Percentiles rank a stretch among this genome's conserved stretches.
Evolutionary conservation across 1,140 invertebrate species (phyloP).

Genomic region (Goniozus legneri): DNA sequence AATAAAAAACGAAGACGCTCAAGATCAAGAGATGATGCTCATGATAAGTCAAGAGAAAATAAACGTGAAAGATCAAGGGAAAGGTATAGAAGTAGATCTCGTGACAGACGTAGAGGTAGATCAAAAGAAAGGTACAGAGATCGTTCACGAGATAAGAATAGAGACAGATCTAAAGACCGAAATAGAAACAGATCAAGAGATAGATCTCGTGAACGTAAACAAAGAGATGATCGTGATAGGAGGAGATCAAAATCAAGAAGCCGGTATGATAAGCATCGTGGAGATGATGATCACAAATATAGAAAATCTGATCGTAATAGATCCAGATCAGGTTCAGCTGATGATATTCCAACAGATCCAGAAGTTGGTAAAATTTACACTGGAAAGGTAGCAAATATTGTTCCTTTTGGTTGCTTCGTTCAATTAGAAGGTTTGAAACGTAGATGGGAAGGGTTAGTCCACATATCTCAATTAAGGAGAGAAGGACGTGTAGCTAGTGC

Average conservation of each 20-base stretch:
- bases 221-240: conserved; percentile 41
- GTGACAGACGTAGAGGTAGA: conserved; percentile 41
- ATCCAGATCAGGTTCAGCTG: conserved; percentile 33
- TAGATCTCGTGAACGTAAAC: conserved; percentile 29
- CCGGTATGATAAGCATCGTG: conserved; percentile 20
- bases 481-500: conserved; percentile 95
- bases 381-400: conserved; percentile 93
- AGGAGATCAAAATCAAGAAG: conserved; percentile 42
- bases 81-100: conserved; percentile 40
- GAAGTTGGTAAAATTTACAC: conserved; percentile 77
- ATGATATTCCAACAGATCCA: conserved; percentile 49
- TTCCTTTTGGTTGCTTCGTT: conserved; percentile 97
- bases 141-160: conserved; percentile 27
- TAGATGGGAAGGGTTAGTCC: conserved; percentile 93
- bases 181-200: conserved; percentile 34
- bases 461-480: conserved; percentile 91
- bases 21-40: conserved; percentile 3
- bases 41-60: conserved; percentile 23
- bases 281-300: conserved; percentile 20
- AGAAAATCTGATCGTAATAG: conserved; percentile 21
- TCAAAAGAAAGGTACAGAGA: conserved; percentile 41
- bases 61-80: conserved; percentile 30
- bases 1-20: conserved; percentile 22
- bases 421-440: conserved; percentile 86
- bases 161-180: conserved; percentile 28